phyloP scores from a whole-genome alignment of 2,888 invertebrate species.

The Morpho helenor region DNA sequence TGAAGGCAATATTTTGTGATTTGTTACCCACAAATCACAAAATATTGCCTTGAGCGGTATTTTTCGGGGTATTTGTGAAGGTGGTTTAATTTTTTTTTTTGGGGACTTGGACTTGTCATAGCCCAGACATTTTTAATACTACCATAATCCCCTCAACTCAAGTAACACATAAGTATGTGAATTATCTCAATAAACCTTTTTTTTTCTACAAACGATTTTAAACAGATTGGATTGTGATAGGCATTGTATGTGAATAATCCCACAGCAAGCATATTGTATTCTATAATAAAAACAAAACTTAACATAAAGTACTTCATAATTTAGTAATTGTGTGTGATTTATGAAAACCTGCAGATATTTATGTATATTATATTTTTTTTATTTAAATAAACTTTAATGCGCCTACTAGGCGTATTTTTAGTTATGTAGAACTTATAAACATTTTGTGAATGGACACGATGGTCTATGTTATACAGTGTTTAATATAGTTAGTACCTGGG shows the following conservation, averaged over 20 bases:
- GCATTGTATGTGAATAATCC: background rate
- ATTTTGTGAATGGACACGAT: constrained; percentile 13
- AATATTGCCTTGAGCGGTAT: too few relatives aligned
- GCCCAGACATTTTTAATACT: too few relatives aligned
- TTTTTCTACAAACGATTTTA: too few relatives aligned
- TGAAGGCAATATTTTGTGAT: too few relatives aligned
- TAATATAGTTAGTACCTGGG: constrained; percentile 2
- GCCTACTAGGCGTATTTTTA: constrained; percentile 30
- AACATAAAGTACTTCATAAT: constrained; percentile 35
- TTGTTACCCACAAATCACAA: too few relatives aligned
- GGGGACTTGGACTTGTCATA: too few relatives aligned
- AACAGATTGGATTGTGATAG: background rate
- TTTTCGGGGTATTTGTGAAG: too few relatives aligned
- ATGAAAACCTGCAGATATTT: constrained; percentile 26
- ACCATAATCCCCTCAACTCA: too few relatives aligned
- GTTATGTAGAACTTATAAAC: constrained; percentile 23
- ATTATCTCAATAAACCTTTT: too few relatives aligned
- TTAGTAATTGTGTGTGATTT: constrained; percentile 31
- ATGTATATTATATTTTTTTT: constrained; percentile 33
- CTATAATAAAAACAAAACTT: constrained; percentile 23
- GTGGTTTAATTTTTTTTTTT: too few relatives aligned
- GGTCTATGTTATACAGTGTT: constrained; percentile 10
- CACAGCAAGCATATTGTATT: background rate
- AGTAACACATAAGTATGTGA: too few relatives aligned
- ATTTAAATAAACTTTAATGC: constrained; percentile 27